Percentiles rank a stretch among this genome's conserved stretches.
phyloP scores from a whole-genome alignment of 2,113 vertebrate genomes.

The Tretioscincus oriximinensis region DNA sequence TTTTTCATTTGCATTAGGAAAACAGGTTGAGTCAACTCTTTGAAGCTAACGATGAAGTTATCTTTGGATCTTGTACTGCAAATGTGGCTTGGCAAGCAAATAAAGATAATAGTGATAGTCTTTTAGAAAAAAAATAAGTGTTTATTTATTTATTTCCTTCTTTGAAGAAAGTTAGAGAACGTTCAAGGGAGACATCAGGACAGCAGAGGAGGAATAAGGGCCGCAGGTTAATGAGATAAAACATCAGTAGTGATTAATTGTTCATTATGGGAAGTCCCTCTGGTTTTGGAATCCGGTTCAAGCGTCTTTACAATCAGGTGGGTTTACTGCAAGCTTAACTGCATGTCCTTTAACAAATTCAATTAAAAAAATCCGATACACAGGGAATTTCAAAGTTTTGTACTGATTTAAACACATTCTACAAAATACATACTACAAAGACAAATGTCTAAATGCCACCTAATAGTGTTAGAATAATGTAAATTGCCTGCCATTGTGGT shows the following conservation, averaged over 20 bases:
- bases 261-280: slow-evolving; percentile 45
- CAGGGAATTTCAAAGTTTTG: not conserved
- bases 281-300: slow-evolving; percentile 48
- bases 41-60: slow-evolving; percentile 47
- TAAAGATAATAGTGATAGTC: slow-evolving; percentile 57
- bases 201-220: slow-evolving; percentile 42
- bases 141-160: not conserved
- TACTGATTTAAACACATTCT: not conserved
- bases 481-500: not conserved
- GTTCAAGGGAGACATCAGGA: slow-evolving; percentile 45
- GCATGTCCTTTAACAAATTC: not conserved
- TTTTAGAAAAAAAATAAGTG: slow-evolving; percentile 39
- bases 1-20: slow-evolving; percentile 41
- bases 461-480: not conserved
- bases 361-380: not conserved
- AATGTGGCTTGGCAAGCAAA: slow-evolving; percentile 58
- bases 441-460: no score
- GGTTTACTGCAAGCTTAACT: not conserved
- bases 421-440: not conserved
- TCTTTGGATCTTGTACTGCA: slow-evolving; percentile 51
- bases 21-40: slow-evolving; percentile 49
- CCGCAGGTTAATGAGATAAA: slow-evolving; percentile 43
- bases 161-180: slow-evolving; percentile 34
- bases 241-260: slow-evolving; percentile 52
- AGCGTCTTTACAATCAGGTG: slow-evolving; percentile 45